Evolutionary conservation across 2,888 invertebrate genomes (phyloP).

Genomic region (Agrochola litura): DNA sequence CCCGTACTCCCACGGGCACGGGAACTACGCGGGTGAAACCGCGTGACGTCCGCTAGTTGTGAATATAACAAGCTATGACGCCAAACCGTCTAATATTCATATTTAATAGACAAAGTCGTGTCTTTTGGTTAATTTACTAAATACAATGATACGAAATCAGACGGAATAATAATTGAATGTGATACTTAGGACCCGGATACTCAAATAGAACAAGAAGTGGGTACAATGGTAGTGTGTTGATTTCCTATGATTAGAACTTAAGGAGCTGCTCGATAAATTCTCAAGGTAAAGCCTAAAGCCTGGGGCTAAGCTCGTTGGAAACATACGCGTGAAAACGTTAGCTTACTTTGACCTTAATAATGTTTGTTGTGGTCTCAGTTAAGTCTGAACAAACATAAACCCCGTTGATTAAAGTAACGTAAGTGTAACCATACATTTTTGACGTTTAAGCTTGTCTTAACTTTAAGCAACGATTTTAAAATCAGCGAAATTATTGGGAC

Average conservation of each 20-base stretch:
- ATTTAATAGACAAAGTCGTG: slow-evolving; percentile 15
- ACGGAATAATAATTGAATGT: slow-evolving; percentile 36
- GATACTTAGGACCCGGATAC: slow-evolving; percentile 54
- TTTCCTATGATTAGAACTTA: slow-evolving; percentile 57
- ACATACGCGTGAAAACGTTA: slow-evolving; percentile 37
- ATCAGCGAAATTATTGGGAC: neutral
- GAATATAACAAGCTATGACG: no score
- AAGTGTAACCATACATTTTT: no score
- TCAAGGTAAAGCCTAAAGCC: slow-evolving; percentile 55
- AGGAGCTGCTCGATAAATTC: slow-evolving; percentile 51
- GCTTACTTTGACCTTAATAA: slow-evolving; percentile 26
- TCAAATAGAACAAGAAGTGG: slow-evolving; percentile 29
- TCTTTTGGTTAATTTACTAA: slow-evolving; percentile 39
- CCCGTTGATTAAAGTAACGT: no score
- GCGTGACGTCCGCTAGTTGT: no score
- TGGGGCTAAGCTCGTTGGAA: slow-evolving; percentile 40
- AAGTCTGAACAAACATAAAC: neutral
- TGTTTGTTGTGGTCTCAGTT: slow-evolving; percentile 13
- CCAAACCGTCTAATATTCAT: slow-evolving; percentile 12
- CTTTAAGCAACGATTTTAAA: neutral
- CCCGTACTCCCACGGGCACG: no score
- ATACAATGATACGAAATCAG: slow-evolving; percentile 28
- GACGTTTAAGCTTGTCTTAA: no score
- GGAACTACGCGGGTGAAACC: no score
- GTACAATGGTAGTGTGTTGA: slow-evolving; percentile 52